Base-by-base conservation (phyloP, 2,888 invertebrate genomes). In the Chrysina gloriosa region DNA sequence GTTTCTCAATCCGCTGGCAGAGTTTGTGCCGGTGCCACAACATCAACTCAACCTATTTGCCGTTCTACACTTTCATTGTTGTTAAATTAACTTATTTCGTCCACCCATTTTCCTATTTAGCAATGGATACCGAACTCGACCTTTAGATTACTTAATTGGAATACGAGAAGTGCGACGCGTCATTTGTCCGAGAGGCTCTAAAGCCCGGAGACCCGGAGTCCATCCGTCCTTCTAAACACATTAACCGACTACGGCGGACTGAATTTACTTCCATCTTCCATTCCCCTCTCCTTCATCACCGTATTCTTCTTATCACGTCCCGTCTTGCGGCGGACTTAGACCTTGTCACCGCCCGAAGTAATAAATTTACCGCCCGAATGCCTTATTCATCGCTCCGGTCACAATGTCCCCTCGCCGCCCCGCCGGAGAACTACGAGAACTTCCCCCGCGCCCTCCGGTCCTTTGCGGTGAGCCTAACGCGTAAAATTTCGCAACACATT, bases 351-450 rank as follows among this genome's bases (percentile, higher is more conserved):
- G 79, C 81, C 80, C 81, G 79, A 80, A 79, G 80, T 80, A 82
- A 82, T 82, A 82, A 82, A 82, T 82, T 82, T 81, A 78, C 79
- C 77, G 78, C 76, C 78, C 79, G 81, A 82, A 81, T 81, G 78
- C 78, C 78, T 77, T 76, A 73, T 75, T 74, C 73, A 72, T 68
- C 68, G 68, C 69, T 58, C 69, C 63, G 72, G 69, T 65, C 70
- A 11, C 31, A 19, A 2, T 50, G 48, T 19, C 27, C 48, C 48
- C 27, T 14, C 48, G 9, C 27, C 54, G 19, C 9, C 54, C 6
- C 23, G 6, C n/a, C 42, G 14, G 19, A 7, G 5, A 31, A 36
- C 31, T 14, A 36, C 42, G 25, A n/a, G 42, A 58, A 58, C 36
- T 58, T 58, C 42, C 39, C 39, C 23, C 25, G 25, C 58, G 9